Percentiles rank a stretch among this genome's conserved stretches.
phyloP scores from a whole-genome alignment of 2,113 vertebrate species.

The Murina feae region DNA sequence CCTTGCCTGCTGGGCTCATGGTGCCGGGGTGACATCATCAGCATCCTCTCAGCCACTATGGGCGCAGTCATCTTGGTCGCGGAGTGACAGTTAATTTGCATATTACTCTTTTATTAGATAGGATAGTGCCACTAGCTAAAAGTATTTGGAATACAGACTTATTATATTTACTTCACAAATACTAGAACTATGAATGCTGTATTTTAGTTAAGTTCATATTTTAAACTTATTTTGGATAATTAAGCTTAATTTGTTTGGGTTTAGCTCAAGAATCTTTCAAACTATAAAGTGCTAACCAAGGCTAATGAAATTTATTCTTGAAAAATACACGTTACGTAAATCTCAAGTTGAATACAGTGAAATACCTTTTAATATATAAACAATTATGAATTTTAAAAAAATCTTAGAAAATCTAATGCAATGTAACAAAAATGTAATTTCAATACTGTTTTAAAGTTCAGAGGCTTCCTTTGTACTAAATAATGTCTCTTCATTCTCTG shows the following conservation, averaged over 20 bases:
- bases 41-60: no score
- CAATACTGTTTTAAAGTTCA: constrained; percentile 6
- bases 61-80: no score
- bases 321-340: constrained; percentile 1
- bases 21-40: no score
- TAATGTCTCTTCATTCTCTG: not conserved
- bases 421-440: constrained; percentile 26
- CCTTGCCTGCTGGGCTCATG: no score
- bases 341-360: constrained; percentile 2
- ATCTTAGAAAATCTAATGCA: constrained; percentile 1
- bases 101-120: no score
- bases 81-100: no score
- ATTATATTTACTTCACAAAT: constrained; percentile 37
- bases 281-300: not conserved
- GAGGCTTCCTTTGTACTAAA: constrained; percentile 1
- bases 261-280: constrained; percentile 17
- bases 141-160: not conserved
- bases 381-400: constrained; percentile 20
- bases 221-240: constrained; percentile 24
- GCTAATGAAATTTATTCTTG: constrained; percentile 20
- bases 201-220: not conserved
- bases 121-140: not conserved
- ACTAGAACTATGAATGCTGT: constrained; percentile 24
- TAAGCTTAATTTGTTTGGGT: constrained; percentile 27
- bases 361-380: constrained; percentile 28